Percentiles rank a stretch among this genome's conserved stretches.
These are phyloP conservation scores for Taxidea taxus DNA, from an alignment of 2,113 vertebrate species.

Conservation along the genomic window DNA sequence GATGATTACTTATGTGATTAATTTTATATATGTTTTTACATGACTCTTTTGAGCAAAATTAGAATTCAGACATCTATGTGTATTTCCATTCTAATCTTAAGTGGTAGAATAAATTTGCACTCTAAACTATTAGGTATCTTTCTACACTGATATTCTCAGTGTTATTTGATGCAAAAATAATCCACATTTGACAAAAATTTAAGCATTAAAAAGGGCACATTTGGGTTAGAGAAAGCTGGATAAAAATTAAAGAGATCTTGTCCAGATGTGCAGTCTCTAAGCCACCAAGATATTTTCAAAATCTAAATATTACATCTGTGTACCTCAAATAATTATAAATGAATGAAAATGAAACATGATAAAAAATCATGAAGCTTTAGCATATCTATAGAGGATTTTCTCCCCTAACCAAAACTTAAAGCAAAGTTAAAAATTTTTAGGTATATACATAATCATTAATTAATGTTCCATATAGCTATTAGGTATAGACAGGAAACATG, in stretches of 20 bases:
- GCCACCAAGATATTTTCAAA: neutral
- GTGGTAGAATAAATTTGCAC: neutral
- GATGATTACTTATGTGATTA: neutral
- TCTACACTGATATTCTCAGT: neutral
- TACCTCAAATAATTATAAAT: slow-evolving; percentile 24
- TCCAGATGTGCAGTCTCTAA: neutral
- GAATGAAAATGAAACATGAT: neutral
- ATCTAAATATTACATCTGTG: neutral
- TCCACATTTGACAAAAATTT: neutral
- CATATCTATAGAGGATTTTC: neutral
- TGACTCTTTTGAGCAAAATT: neutral
- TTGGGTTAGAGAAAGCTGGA: neutral
- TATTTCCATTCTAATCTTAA: neutral
- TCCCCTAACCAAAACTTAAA: neutral
- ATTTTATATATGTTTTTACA: neutral
- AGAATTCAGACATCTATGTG: neutral
- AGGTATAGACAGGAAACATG: neutral
- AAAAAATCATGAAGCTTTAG: slow-evolving; percentile 7
- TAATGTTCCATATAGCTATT: neutral
- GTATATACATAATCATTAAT: neutral
- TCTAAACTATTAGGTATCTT: neutral
- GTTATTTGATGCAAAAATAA: neutral
- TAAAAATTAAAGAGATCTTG: slow-evolving; percentile 2
- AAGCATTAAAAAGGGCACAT: neutral
- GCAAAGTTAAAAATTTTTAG: neutral